A percentile compares a stretch with the other conserved stretches of the same genome.
Conservation (phyloP, 2,113 vertebrate genomes). For the Gallinago media region DNA sequence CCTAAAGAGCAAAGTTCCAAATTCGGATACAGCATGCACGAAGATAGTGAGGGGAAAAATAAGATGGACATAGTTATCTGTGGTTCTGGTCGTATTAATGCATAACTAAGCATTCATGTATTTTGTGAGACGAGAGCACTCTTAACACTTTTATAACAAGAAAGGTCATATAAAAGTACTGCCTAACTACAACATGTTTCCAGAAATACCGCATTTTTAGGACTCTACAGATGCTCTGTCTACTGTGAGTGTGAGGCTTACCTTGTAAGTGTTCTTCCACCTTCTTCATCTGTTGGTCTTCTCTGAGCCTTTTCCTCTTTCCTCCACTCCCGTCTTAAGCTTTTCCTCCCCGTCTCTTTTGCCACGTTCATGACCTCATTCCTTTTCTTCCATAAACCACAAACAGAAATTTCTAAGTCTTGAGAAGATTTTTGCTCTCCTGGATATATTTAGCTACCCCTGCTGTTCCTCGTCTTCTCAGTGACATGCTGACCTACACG, state of each 20-base stretch:
- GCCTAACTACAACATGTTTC: not conserved
- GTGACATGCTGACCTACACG: not conserved
- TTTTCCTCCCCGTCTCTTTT: not conserved
- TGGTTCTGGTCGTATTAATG: not conserved
- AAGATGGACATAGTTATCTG: not conserved
- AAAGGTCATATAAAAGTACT: not conserved
- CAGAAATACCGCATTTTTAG: not conserved
- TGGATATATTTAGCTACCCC: not conserved
- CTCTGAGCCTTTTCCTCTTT: not conserved
- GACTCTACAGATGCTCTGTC: not conserved
- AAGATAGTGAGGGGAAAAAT: not conserved
- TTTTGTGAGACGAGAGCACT: not conserved
- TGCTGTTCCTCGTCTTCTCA: not conserved
- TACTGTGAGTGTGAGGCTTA: not conserved
- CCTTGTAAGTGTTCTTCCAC: not conserved
- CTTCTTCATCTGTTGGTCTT: not conserved
- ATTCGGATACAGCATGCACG: not conserved
- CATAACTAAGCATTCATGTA: not conserved
- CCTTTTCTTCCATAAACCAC: conserved; percentile 18
- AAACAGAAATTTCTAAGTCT: conserved; percentile 34
- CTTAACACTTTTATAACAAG: not conserved
- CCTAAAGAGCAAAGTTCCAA: conserved; percentile 10
- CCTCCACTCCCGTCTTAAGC: not conserved
- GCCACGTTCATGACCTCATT: not conserved
- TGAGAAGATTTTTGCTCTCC: not conserved